phyloP scores from a whole-genome alignment of 2,888 invertebrate genomes.

The Callosobruchus maculatus region DNA sequence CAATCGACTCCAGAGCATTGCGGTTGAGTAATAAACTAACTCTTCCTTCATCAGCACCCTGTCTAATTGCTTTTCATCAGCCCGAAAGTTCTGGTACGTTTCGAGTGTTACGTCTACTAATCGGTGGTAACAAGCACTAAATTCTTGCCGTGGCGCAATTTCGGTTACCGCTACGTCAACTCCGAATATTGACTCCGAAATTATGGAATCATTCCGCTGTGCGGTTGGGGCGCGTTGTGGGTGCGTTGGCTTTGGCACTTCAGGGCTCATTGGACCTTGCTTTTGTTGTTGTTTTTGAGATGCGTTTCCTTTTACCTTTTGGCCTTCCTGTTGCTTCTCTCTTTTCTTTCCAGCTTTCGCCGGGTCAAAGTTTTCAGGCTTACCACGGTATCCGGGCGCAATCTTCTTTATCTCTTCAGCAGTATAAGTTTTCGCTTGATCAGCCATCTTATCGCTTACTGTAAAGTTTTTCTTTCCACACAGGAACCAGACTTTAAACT shows the following conservation, averaged over 20 bases:
- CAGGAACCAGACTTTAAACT: too few relatives aligned
- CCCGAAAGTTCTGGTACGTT: too few relatives aligned
- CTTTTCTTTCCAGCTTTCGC: not conserved
- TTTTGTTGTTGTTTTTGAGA: too few relatives aligned
- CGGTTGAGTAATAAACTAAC: not conserved
- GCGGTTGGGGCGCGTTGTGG: not conserved
- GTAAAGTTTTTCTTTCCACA: too few relatives aligned
- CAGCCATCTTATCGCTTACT: too few relatives aligned
- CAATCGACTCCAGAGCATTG: not conserved
- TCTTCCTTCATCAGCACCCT: too few relatives aligned
- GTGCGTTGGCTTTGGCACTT: not conserved
- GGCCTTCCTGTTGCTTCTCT: not conserved
- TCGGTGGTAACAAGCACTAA: too few relatives aligned
- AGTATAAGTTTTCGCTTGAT: not conserved
- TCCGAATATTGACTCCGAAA: slow-evolving; percentile 8
- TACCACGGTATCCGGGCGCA: not conserved
- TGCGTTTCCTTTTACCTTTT: too few relatives aligned
- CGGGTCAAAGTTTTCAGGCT: slow-evolving; percentile 10
- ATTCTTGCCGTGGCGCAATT: slow-evolving; percentile 14
- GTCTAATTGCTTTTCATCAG: too few relatives aligned
- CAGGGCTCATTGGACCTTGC: too few relatives aligned
- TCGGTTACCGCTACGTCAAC: slow-evolving; percentile 15
- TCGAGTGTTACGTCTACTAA: too few relatives aligned
- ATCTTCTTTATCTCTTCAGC: not conserved
- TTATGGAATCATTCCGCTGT: not conserved